Percentiles rank a stretch among this genome's conserved stretches.
Evolutionary conservation across 1,140 invertebrate species (phyloP).

Genomic region (Antheraea pernyi): DNA sequence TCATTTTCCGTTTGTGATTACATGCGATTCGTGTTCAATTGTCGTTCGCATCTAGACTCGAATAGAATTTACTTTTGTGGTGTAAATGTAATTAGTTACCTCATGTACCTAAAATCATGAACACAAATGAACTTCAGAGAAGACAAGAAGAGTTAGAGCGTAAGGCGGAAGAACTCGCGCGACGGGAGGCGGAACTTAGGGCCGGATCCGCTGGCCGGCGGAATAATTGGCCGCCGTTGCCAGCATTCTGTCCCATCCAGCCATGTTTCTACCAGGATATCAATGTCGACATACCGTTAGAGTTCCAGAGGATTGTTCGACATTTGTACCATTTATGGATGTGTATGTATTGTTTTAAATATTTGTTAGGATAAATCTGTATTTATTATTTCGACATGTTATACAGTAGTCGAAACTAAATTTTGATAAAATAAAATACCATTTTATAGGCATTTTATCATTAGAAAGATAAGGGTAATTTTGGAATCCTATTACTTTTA

Average conservation of each 20-base stretch:
- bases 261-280: slow-evolving; percentile 99
- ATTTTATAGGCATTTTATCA: too few species aligned
- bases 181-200: slow-evolving; percentile 93
- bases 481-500: too few species aligned
- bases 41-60: not conserved
- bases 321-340: slow-evolving; percentile 98
- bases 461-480: too few species aligned
- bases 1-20: slow-evolving; percentile 15
- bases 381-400: slow-evolving; percentile 6
- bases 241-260: slow-evolving; percentile 93
- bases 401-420: too few species aligned
- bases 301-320: slow-evolving; percentile 97
- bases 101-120: slow-evolving; percentile 2
- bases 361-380: not conserved
- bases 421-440: too few species aligned
- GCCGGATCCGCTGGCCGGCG: slow-evolving; percentile 85
- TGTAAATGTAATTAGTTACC: not conserved
- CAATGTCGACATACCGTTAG: slow-evolving; percentile 98
- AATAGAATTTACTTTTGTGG: not conserved
- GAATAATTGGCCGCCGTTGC: slow-evolving; percentile 99
- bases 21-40: not conserved
- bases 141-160: slow-evolving; percentile 92
- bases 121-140: slow-evolving; percentile 77
- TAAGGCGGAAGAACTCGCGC: slow-evolving; percentile 91
- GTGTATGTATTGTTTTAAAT: slow-evolving; percentile 79